Percentiles rank a stretch among this genome's conserved stretches.
These are phyloP conservation scores for Dicaeum eximium DNA, from an alignment of 2,113 vertebrate species.

Conservation along the genomic window DNA sequence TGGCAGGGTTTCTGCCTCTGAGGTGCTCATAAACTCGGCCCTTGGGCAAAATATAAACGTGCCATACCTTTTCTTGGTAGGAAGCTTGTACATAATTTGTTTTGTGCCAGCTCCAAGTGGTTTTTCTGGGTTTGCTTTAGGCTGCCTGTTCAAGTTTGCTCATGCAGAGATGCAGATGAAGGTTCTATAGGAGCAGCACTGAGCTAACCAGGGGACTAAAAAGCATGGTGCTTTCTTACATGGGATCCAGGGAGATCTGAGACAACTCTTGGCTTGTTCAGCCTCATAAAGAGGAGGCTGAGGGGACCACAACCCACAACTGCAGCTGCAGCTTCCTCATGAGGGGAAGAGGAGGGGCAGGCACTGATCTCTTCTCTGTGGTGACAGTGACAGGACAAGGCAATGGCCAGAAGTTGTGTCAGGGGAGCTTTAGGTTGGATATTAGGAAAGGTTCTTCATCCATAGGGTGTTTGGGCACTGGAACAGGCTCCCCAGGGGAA, in stretches of 20 bases:
- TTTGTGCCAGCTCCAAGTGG: not conserved
- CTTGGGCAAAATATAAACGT: not conserved
- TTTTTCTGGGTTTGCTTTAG: not conserved
- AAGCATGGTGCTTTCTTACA: not conserved
- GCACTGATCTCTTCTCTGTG: not conserved
- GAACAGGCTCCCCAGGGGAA: not conserved
- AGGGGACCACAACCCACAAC: not conserved
- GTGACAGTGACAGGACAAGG: not conserved
- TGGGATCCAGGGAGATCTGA: not conserved
- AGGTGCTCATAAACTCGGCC: not conserved
- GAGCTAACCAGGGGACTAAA: not conserved
- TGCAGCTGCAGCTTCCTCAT: not conserved
- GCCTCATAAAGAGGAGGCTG: not conserved
- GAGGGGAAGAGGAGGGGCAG: not conserved
- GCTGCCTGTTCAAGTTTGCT: not conserved
- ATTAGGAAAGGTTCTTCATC: not conserved
- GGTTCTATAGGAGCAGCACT: not conserved
- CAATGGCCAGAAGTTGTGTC: not conserved
- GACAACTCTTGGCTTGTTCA: not conserved
- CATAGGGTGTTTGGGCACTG: not conserved
- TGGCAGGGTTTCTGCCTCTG: not conserved
- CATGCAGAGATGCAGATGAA: not conserved
- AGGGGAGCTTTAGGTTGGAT: not conserved
- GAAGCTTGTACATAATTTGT: not conserved
- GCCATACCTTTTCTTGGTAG: not conserved